These are phyloP conservation scores for Bicyclus anynana DNA, from an alignment of 1,140 invertebrate species.

Conservation along the genomic window DNA sequence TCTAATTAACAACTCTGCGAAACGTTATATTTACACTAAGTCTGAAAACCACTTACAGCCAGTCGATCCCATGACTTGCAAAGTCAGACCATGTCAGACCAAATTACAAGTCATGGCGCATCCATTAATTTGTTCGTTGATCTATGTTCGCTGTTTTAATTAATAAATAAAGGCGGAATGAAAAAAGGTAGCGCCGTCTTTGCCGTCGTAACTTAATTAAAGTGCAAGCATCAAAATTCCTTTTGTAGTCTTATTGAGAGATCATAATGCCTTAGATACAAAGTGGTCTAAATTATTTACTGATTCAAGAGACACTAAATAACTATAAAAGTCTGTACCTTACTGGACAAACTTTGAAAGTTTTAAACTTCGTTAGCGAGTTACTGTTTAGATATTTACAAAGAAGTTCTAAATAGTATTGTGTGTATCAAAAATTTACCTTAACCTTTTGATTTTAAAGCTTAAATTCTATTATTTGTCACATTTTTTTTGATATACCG, in stretches of 20 bases:
- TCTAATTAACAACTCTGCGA: constrained; percentile 13
- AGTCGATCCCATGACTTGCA: constrained; percentile 29
- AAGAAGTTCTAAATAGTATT: too few species aligned
- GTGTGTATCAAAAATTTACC: too few species aligned
- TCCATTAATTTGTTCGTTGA: constrained; percentile 36
- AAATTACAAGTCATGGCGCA: constrained; percentile 26
- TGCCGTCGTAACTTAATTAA: constrained; percentile 29
- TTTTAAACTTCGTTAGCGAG: too few species aligned
- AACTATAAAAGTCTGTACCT: constrained; percentile 11
- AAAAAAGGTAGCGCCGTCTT: constrained; percentile 18
- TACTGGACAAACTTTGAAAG: too few species aligned
- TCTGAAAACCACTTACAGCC: constrained; percentile 17
- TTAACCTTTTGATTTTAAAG: too few species aligned
- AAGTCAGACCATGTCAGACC: constrained; percentile 17
- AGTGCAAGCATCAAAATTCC: constrained; percentile 32
- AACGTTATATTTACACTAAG: constrained; percentile 19
- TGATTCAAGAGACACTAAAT: constrained; percentile 9
- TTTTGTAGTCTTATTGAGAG: constrained; percentile 9
- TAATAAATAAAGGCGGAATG: constrained; percentile 31
- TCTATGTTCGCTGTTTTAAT: constrained; percentile 30
- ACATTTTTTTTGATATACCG: too few species aligned
- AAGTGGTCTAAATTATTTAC: too few species aligned
- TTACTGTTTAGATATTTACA: too few species aligned
- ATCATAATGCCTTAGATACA: not conserved
- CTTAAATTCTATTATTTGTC: too few species aligned